Conservation (phyloP, 1,140 invertebrate genomes). For the Drosophila watanabei region DNA sequence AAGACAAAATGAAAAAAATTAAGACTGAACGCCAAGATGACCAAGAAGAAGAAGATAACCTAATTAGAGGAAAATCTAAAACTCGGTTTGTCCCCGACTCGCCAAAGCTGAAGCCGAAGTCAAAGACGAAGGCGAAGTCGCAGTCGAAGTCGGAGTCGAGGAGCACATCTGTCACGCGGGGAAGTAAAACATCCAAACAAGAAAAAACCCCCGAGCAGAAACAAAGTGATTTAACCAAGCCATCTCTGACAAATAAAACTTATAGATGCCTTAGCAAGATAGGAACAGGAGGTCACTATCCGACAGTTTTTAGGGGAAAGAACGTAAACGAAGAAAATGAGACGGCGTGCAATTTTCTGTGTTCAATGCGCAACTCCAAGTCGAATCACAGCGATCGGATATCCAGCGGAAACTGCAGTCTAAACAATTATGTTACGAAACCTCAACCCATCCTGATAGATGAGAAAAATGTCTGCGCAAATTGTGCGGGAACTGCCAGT, state of each 20-base stretch:
- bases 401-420: conserved; percentile 25
- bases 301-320: conserved; percentile 31
- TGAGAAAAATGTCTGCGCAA: conserved; percentile 42
- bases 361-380: conserved; percentile 8
- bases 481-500: conserved; percentile 3
- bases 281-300: conserved; percentile 15
- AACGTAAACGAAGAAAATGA: background rate
- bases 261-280: background rate
- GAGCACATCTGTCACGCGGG: too few species aligned
- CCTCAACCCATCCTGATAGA: background rate
- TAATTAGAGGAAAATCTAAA: background rate
- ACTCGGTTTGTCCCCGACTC: background rate
- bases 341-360: background rate
- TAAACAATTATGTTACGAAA: background rate
- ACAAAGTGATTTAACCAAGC: background rate
- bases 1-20: background rate
- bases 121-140: too few species aligned
- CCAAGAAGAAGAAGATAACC: too few species aligned
- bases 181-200: background rate
- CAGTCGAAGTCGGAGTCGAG: too few species aligned
- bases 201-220: background rate
- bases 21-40: background rate
- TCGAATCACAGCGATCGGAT: conserved; percentile 7
- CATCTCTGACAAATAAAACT: background rate
- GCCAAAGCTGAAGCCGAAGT: background rate